phyloP scores from a whole-genome alignment of 1,140 invertebrate species.

The Muscidifurax raptorellus region DNA sequence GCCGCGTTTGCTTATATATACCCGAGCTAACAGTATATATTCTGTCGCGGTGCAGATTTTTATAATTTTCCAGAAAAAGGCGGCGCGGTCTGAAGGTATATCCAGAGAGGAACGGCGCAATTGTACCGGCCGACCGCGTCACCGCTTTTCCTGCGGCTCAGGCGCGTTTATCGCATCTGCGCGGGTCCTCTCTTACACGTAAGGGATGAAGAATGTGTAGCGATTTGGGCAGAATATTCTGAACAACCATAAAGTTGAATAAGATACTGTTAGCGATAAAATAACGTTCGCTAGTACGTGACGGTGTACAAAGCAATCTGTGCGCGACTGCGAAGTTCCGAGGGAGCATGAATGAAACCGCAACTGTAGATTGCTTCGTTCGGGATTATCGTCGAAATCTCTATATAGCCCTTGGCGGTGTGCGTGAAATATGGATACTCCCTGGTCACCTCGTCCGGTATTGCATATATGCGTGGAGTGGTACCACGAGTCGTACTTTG shows the following conservation, averaged over 20 bases:
- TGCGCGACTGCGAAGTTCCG: neutral
- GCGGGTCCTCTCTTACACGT: no score
- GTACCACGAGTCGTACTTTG: neutral
- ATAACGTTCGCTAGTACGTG: no score
- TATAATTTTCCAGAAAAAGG: conserved; percentile 2
- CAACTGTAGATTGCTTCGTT: neutral
- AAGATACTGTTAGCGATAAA: no score
- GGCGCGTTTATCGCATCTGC: no score
- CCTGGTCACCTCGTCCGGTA: neutral
- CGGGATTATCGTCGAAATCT: neutral
- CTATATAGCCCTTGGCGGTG: neutral
- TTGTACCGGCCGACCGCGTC: no score
- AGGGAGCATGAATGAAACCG: neutral
- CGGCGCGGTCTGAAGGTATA: neutral
- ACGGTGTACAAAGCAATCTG: no score
- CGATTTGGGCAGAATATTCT: no score
- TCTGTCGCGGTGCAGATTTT: neutral
- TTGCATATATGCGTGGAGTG: neutral
- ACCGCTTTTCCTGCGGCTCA: no score
- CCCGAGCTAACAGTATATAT: neutral
- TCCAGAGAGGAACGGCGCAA: no score
- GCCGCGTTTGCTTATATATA: neutral
- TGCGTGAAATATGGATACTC: neutral
- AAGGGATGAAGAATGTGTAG: no score
- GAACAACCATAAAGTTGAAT: no score